Percentiles rank a stretch among this genome's conserved stretches.
Conservation (phyloP, 2,888 invertebrate genomes). For the Zaprionus obscuricornis region DNA sequence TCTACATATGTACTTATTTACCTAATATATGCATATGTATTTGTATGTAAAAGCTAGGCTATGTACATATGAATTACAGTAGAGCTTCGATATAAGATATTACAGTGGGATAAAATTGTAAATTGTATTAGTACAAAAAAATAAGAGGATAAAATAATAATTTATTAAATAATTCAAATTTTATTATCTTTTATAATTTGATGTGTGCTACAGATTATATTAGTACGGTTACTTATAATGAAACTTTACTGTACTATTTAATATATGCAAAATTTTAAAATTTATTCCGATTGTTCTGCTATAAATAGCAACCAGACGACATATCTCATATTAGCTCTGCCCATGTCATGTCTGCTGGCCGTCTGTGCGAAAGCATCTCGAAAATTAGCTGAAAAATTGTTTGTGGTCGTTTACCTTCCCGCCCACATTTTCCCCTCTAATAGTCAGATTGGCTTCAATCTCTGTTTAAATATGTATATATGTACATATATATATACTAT, state of each 20-base stretch:
- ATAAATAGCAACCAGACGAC: conserved; percentile 46
- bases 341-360: conserved; percentile 42
- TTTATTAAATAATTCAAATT: too few relatives aligned
- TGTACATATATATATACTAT: not conserved
- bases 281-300: conserved; percentile 40
- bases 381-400: conserved; percentile 26
- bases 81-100: too few relatives aligned
- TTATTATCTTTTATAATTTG: too few relatives aligned
- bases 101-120: too few relatives aligned
- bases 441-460: not conserved
- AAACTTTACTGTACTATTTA: too few relatives aligned
- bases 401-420: not conserved
- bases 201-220: not conserved
- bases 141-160: too few relatives aligned
- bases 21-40: conserved; percentile 1
- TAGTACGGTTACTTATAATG: too few relatives aligned
- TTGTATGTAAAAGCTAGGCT: too few relatives aligned
- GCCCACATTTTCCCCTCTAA: not conserved
- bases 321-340: too few relatives aligned
- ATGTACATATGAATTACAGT: too few relatives aligned
- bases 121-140: too few relatives aligned
- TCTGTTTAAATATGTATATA: conserved; percentile 3
- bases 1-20: too few relatives aligned
- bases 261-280: conserved; percentile 33
- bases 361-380: conserved; percentile 28